Base-by-base conservation (phyloP, 2,888 invertebrate species). In the Agrochola circellaris region DNA sequence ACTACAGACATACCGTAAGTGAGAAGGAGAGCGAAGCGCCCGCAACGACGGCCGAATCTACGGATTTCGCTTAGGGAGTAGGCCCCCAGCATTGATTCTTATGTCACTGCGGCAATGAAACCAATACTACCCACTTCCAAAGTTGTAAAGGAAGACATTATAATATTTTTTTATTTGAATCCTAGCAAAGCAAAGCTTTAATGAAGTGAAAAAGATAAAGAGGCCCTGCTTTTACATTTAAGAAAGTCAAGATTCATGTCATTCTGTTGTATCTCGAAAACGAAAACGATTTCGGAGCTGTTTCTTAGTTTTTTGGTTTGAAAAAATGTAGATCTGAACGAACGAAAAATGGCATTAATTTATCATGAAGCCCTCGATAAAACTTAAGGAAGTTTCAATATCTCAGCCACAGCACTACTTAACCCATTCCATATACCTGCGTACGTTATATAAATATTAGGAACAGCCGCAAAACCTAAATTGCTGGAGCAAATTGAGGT, bases 401-500 rank as follows among this genome's bases (percentile, higher is more conserved):
- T 54, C 65, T 73, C 17, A 73, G 20, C 9, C 17, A 65, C 23
- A 60, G 2, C 23, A 7, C 7, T 61, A 73, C 15, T 20, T 54
- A 42, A 56, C 76, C 51, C 45, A 54, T 45, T 51, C 9, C 5
- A 26, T 42, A 15, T 64, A 64, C 17, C n/a, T 65, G 58, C 15
- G 17, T 23, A 17, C 30, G 17, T 38, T 26, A 23, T 0, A 79
- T 45, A 67, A 73, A 79, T 58, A 81, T 65, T 77, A 64, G 13
- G 34, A 68, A 54, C 62, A 54, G 65, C 64, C 56, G 60, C 42
- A 23, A 65, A 64, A 58, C 34, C n/a, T 72, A 65, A 15, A 2
- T 38, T 42, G 65, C 20, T 26, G n/a, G 23, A 58, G 64, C 30
- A 60, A 68, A 51, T 30, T 56, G 13, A 20, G 42, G 13, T 56